Evolutionary conservation across 2,113 vertebrate species (phyloP), one percentile per base, ranked within the genome.

Genomic region (Leptobrachium ailaonicum): DNA sequence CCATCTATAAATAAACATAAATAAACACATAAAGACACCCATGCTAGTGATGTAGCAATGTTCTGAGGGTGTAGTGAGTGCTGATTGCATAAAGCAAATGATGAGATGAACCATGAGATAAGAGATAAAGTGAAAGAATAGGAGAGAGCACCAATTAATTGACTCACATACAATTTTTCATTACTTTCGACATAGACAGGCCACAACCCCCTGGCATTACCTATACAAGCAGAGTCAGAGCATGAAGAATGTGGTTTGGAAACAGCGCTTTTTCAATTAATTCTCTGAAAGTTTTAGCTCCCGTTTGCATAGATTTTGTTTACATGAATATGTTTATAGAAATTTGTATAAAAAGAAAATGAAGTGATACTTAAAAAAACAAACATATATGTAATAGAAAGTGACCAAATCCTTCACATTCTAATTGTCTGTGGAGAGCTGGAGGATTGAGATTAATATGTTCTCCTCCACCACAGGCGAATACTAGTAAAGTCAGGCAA

Each of bases 1-100:
- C 68, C 47, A 45, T 70, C 43, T 70, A 20, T 70, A 41, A 42
- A 73, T 74, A 4, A 10, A 74, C 62, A 53, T 44, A 74, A 58
- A 50, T 60, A 42, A 56, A n/a, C 14, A 58, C 20, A 32, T 32
- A 32, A 32, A 32, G 20, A 32, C 20, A 32, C 20, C 20, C 20
- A 32, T 32, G 20, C 20, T 32, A 32, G 20, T 32, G 20, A 32
- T 32, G 20, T 32, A 32, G 20, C 20, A 32, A 32, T 32, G 20
- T 32, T 32, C 20, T 32, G 20, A 32, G 20, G 20, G 20, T 32
- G 20, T 32, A 32, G 20, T 32, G 20, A 32, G 20, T 32, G 20
- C 20, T 32, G 20, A 32, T 32, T 32, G 20, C 20, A 32, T 32
- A 32, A 32, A 32, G 20, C 20, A 32, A 32, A 32, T 32, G 20